phyloP scores from a whole-genome alignment of 1,140 invertebrate species.

The Bombus confusus region DNA sequence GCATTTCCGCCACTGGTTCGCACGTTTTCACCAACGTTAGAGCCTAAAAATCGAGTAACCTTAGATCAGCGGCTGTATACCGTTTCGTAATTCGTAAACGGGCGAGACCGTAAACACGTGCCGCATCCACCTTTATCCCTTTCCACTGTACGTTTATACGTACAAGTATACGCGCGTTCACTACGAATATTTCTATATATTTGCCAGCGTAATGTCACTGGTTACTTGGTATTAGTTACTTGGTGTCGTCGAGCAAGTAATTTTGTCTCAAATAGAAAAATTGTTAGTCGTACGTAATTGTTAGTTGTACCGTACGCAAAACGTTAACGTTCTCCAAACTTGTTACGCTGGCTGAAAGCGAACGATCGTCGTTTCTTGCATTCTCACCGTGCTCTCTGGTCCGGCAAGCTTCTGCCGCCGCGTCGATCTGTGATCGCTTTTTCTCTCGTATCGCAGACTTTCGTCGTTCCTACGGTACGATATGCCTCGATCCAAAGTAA shows the following conservation, averaged over 20 bases:
- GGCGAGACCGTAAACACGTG: no score
- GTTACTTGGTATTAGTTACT: accelerated
- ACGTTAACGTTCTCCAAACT: constrained; percentile 26
- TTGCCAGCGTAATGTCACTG: no score
- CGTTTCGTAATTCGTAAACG: no score
- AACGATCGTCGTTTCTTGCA: constrained; percentile 72
- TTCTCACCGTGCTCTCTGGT: constrained; percentile 38
- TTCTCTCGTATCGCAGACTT: background rate
- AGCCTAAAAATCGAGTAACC: constrained; percentile 83
- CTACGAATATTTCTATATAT: no score
- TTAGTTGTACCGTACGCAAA: no score
- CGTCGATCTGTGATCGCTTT: background rate
- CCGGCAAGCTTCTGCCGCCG: background rate
- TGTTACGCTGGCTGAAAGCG: constrained; percentile 77
- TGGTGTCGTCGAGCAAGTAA: no score
- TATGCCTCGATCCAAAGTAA: no score
- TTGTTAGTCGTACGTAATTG: no score
- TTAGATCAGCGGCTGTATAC: background rate
- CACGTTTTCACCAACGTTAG: constrained; percentile 96
- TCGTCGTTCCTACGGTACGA: background rate
- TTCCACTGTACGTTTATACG: no score
- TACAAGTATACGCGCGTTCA: no score
- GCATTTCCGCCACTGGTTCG: constrained; percentile 93
- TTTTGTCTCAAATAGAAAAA: no score
- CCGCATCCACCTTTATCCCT: no score